Evolutionary conservation across 2,888 invertebrate genomes (phyloP).

Genomic region (Phymatocera aterrima): DNA sequence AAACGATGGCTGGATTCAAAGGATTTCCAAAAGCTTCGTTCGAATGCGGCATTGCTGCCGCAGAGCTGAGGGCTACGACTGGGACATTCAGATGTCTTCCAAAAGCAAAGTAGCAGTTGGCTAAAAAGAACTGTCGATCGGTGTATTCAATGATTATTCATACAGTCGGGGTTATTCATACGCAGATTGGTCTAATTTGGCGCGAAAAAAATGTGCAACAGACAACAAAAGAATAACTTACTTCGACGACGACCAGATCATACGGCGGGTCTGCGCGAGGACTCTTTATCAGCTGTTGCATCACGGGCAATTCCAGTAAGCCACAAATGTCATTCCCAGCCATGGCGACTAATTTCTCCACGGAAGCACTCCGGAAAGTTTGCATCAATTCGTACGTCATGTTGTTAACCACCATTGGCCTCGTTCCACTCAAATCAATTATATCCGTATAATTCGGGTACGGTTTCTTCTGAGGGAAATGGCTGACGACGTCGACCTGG

Average conservation of each 20-base stretch:
- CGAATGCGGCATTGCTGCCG: slow-evolving; percentile 63
- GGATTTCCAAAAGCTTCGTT: slow-evolving; percentile 61
- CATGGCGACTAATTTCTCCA: background rate
- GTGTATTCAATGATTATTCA: background rate
- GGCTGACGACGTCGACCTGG: slow-evolving; percentile 72
- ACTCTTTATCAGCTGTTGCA: slow-evolving; percentile 59
- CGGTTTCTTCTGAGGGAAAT: slow-evolving; percentile 63
- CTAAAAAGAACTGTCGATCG: slow-evolving; percentile 57
- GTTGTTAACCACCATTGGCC: slow-evolving; percentile 59
- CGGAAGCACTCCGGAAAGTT: background rate
- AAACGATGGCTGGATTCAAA: slow-evolving; percentile 56
- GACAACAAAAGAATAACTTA: slow-evolving; percentile 46
- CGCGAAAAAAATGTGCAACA: background rate
- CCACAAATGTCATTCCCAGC: slow-evolving; percentile 52
- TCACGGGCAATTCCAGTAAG: slow-evolving; percentile 51
- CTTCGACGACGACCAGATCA: slow-evolving; percentile 63
- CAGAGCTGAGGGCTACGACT: slow-evolving; percentile 57
- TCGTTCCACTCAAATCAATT: slow-evolving; percentile 52
- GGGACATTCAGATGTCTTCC: slow-evolving; percentile 63
- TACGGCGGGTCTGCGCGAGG: slow-evolving; percentile 62
- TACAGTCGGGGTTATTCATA: background rate
- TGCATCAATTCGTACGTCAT: slow-evolving; percentile 53
- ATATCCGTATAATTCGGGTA: slow-evolving; percentile 64
- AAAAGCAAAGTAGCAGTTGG: slow-evolving; percentile 64
- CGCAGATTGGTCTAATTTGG: background rate